Evolutionary conservation across 2,113 vertebrate species (phyloP).

Genomic region (Stercorarius parasiticus): DNA sequence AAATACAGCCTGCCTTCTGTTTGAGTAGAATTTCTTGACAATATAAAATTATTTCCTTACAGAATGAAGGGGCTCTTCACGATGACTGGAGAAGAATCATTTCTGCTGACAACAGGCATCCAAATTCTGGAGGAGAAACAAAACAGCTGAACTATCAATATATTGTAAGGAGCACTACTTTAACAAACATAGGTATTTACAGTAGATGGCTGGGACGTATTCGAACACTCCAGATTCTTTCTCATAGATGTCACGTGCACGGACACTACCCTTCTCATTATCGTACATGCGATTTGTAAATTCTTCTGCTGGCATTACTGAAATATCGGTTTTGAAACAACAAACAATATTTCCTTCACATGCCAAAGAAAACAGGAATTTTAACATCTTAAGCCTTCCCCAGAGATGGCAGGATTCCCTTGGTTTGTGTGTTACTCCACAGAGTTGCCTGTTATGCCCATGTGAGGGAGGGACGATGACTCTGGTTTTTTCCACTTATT

Average conservation of each 20-base stretch:
- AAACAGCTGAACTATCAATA: not conserved
- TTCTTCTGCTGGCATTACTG: conserved; percentile 4
- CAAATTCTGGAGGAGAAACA: not conserved
- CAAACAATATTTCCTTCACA: not conserved
- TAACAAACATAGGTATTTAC: not conserved
- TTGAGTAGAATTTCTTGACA: not conserved
- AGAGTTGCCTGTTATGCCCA: not conserved
- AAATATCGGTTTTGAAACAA: not conserved
- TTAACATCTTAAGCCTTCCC: conserved; percentile 26
- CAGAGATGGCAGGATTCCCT: conserved; percentile 23
- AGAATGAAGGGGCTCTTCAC: not conserved
- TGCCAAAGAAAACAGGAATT: not conserved
- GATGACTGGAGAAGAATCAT: not conserved
- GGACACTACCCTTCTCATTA: not conserved
- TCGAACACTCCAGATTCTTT: not conserved
- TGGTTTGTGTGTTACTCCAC: not conserved
- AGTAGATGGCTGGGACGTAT: not conserved
- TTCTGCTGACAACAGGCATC: not conserved
- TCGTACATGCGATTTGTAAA: not conserved
- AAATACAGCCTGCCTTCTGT: not conserved
- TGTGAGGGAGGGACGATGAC: not conserved
- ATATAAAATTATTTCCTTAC: not conserved
- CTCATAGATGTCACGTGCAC: not conserved
- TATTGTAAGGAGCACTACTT: not conserved
- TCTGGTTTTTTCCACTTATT: conserved; percentile 17